Evolutionary conservation across 2,113 vertebrate genomes (phyloP).

Genomic region (Neolamprologus ventralis): DNA sequence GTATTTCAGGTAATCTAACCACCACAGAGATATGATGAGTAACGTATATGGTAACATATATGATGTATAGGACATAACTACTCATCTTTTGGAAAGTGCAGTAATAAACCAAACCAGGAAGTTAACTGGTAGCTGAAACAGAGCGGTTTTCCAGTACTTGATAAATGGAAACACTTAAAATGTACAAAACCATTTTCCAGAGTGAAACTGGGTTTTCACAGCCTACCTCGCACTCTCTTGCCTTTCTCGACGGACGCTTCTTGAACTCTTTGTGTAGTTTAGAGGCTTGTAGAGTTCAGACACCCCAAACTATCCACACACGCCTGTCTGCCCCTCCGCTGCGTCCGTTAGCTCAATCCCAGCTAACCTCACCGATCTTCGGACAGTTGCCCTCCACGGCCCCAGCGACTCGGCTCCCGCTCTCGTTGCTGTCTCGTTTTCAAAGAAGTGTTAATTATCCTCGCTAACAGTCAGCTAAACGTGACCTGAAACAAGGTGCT

Average conservation of each 20-base stretch:
- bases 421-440: background rate
- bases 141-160: background rate
- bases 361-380: conserved; percentile 15
- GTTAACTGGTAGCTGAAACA: background rate
- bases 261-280: background rate
- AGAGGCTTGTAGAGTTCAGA: background rate
- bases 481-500: too few species aligned
- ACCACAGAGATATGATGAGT: background rate
- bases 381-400: background rate
- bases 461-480: background rate
- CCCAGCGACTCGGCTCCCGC: background rate
- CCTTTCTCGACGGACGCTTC: background rate
- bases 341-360: conserved; percentile 20
- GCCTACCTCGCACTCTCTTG: conserved; percentile 29
- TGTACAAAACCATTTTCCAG: background rate
- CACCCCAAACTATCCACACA: background rate
- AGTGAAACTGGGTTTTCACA: background rate
- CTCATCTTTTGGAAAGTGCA: background rate
- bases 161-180: background rate
- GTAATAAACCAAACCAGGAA: conserved; percentile 6
- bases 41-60: background rate
- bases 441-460: background rate
- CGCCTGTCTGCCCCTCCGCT: background rate
- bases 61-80: background rate
- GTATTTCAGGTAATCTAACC: background rate